Conservation (phyloP, 1,140 invertebrate genomes). For the Drosophila cardini region DNA sequence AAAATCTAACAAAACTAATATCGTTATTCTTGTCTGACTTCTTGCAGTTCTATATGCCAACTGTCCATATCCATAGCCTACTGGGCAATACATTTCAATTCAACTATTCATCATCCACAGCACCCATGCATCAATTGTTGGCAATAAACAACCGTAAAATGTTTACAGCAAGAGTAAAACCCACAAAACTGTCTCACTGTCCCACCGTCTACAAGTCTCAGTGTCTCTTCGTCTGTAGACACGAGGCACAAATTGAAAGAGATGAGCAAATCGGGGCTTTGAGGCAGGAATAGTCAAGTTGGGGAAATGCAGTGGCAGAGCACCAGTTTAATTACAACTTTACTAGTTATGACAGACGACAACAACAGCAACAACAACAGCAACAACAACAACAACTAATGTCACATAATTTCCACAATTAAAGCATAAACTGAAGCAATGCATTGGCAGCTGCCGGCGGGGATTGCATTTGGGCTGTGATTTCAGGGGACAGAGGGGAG, state of each 20-base stretch:
- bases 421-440: slow-evolving; percentile 79
- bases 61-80: neutral
- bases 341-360: slow-evolving; percentile 75
- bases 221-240: slow-evolving; percentile 42
- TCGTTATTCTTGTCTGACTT: neutral
- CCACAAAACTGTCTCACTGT: slow-evolving; percentile 66
- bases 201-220: slow-evolving; percentile 5
- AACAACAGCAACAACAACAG: slow-evolving; percentile 44
- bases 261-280: slow-evolving; percentile 3
- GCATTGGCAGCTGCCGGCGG: slow-evolving; percentile 40
- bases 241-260: slow-evolving; percentile 25
- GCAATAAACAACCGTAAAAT: slow-evolving; percentile 77
- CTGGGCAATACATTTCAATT: neutral
- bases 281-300: neutral
- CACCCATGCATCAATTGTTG: slow-evolving; percentile 71
- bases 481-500: neutral
- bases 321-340: slow-evolving; percentile 78
- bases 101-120: slow-evolving; percentile 32
- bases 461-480: slow-evolving; percentile 1
- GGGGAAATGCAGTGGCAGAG: slow-evolving; percentile 24
- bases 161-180: slow-evolving; percentile 65
- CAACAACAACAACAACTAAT: slow-evolving; percentile 55
- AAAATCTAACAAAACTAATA: too few species aligned
- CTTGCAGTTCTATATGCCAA: neutral
- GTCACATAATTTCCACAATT: slow-evolving; percentile 82